Base-by-base conservation (phyloP, 2,888 invertebrate species). In the Entomobrya proxima region DNA sequence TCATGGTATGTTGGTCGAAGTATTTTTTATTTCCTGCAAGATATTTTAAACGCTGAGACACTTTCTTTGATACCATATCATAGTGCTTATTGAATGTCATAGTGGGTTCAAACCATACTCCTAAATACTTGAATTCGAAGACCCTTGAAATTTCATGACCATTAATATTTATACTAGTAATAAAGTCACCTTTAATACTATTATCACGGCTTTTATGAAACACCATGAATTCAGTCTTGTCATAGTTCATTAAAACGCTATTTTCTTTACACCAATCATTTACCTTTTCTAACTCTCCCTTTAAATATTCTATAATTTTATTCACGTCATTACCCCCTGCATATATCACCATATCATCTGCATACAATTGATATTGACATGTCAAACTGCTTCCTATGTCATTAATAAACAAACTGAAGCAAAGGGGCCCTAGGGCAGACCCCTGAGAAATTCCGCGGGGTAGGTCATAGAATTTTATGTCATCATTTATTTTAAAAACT, bases 291-390 rank as follows among this genome's bases (percentile, higher is more conserved):
- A 52, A 6, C n/a, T 52, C 52, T 5, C 6, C 5, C 7, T 52
- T 52, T 11, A 52, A n/a, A 52, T 15, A 18, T 5, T 15, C 18
- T 18, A 52, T 52, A 18, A 52, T 52, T 11, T 52, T n/a, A 18
- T 52, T 18, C n/a, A 52, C 15, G 18, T 78, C 32, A 4, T 21
- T 6, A 5, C 40, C 78, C 24, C 30, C 7, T 2, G 13, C 27
- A 37, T 78, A 84, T 0, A 86, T 13, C 11, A 75, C 67, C 6
- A 79, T 24, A 55, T 87, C 86, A 32, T 87, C 86, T 15, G 86
- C 78, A 47, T 84, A 80, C n/a, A 79, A 79, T 55, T 84, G 27
- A 79, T 74, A n/a, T 55, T 27, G 1, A 67, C 32, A 40, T 18
- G 24, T 24, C 40, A 87, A 13, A 7, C 15, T 32, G 3, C 40